Base-by-base conservation (phyloP, 2,797 vertebrate species). In the Nyctibius grandis region DNA sequence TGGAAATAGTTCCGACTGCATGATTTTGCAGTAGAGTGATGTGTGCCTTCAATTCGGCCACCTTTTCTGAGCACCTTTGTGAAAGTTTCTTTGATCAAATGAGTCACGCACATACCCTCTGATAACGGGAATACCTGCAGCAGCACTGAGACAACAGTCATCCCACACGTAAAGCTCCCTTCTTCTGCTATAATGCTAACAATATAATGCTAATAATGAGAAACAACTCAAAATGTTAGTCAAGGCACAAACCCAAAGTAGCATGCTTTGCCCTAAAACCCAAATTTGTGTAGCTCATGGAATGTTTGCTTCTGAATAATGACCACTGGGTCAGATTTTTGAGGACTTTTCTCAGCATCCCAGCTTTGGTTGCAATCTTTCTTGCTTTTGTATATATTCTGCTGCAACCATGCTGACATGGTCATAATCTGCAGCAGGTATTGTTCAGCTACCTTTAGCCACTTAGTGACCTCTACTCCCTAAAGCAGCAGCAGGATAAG, bases 131-230 rank as follows among this genome's bases (percentile, higher is more conserved):
- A 53, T 19, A 38, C 17, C 44, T 23, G 40, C 31, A 54, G 67
- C 21, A 61, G 60, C 36, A 38, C 47, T 7, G 20, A 40, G 33
- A 54, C 28, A 65, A 48, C 0, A 42, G 15, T 28, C 64, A 50
- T 2, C 51, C 70, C 13, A 28, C 47, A 1, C 1, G 17, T 12
- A 34, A 76, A 72, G 36, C 51, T 63, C 54, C 2, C 0, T 36
- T 48, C 61, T 57, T 33, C 31, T 42, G 38, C 16, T 21, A 29
- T 14, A 69, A 53, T 9, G 6, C 20, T 33, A 38, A 44, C 12
- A 28, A 22, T 16, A 50, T 31, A 21, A 28, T 7, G 26, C 26
- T 40, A 15, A 20, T 53, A 48, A 47, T 4, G 3, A 59, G 40
- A 68, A 77, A 73, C 38, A 44, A 38, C 38, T 47, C 31, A 14